Conservation (phyloP, 2,797 vertebrate species). For the Zenarchopterus dispar region DNA sequence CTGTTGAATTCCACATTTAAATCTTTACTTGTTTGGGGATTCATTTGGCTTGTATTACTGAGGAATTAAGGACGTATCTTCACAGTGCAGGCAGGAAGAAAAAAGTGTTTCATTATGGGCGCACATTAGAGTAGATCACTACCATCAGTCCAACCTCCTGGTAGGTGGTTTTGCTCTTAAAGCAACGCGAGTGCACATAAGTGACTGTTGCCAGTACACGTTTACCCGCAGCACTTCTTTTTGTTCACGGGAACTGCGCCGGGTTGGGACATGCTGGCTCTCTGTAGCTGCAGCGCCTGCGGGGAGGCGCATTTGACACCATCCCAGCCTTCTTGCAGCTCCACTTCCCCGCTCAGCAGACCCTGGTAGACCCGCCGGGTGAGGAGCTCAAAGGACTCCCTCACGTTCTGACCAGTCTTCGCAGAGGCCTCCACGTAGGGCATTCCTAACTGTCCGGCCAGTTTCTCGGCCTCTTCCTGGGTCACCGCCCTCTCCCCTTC, state of each 20-base stretch:
- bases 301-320: conserved; percentile 82
- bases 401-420: conserved; percentile 83
- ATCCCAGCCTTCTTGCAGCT: conserved; percentile 81
- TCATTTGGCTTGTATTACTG: neutral
- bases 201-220: neutral
- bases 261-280: conserved; percentile 30
- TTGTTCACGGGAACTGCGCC: conserved; percentile 26
- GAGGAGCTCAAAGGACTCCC: conserved; percentile 81
- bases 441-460: conserved; percentile 77
- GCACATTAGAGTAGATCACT: neutral
- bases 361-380: conserved; percentile 79
- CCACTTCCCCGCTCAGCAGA: conserved; percentile 75
- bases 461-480: conserved; percentile 80
- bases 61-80: neutral
- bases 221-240: conserved; percentile 73
- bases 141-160: conserved; percentile 2
- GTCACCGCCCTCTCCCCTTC: conserved; percentile 73
- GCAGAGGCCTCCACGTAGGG: conserved; percentile 86
- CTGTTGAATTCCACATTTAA: neutral
- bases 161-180: neutral
- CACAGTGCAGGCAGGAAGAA: conserved; percentile 7
- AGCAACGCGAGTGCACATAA: neutral
- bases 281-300: conserved; percentile 48
- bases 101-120: too few relatives aligned
- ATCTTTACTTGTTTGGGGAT: neutral